A percentile compares a stretch with the other conserved stretches of the same genome.
These are phyloP conservation scores for Portunus trituberculatus DNA, from an alignment of 1,140 invertebrate species.

Conservation along the genomic window DNA sequence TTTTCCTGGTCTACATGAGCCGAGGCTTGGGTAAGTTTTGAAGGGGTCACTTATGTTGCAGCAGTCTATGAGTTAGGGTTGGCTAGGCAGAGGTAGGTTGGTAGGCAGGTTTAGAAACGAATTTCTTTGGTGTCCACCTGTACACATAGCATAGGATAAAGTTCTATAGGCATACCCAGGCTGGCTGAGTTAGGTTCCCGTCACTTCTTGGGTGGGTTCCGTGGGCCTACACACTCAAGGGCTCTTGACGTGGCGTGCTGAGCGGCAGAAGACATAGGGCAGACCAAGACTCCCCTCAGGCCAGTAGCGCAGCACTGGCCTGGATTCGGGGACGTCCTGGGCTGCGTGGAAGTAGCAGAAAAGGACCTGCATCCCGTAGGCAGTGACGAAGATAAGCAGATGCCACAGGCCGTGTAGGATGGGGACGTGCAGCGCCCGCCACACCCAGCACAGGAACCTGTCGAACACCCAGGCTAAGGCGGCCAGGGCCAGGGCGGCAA, in stretches of 20 bases:
- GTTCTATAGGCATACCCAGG: too few species aligned
- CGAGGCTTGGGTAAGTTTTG: too few species aligned
- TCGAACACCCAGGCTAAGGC: conserved; percentile 89
- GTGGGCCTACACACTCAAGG: not conserved
- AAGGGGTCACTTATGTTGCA: too few species aligned
- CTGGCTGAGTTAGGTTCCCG: too few species aligned
- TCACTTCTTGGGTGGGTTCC: too few species aligned
- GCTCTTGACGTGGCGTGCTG: conserved; percentile 40
- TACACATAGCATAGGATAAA: too few species aligned
- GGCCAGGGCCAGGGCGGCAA: conserved; percentile 85
- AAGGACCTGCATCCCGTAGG: conserved; percentile 87
- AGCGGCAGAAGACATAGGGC: conserved; percentile 72
- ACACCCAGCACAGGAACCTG: conserved; percentile 88
- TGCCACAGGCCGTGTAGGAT: conserved; percentile 92
- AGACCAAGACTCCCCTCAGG: conserved; percentile 81
- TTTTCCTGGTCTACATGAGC: too few species aligned
- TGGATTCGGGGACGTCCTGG: conserved; percentile 83
- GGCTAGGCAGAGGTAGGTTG: too few species aligned
- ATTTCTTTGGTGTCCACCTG: too few species aligned
- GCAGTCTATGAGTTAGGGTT: too few species aligned
- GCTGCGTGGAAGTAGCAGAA: conserved; percentile 89
- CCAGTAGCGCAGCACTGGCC: conserved; percentile 87
- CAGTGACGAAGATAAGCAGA: conserved; percentile 89
- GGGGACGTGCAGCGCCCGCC: conserved; percentile 88
- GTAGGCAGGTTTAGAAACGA: too few species aligned